A percentile compares a stretch with the other conserved stretches of the same genome.
phyloP scores from a whole-genome alignment of 2,113 vertebrate species.

The Pitta sordida region DNA sequence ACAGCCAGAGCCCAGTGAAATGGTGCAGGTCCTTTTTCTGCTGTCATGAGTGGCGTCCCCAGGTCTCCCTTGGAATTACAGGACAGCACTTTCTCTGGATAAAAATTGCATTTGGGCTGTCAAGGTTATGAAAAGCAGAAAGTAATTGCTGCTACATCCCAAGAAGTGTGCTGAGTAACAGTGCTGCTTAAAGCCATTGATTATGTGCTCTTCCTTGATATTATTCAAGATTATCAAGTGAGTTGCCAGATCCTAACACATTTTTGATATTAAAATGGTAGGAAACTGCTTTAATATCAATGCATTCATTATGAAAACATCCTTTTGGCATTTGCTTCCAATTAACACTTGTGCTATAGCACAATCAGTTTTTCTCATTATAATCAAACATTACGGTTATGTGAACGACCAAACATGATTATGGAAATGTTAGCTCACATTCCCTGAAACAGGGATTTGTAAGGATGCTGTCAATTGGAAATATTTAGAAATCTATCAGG shows the following conservation, averaged over 20 bases:
- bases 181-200: not conserved
- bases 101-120: not conserved
- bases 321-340: constrained; percentile 38
- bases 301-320: not conserved
- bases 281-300: not conserved
- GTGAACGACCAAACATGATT: not conserved
- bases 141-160: not conserved
- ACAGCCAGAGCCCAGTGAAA: not conserved
- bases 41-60: not conserved
- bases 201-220: not conserved
- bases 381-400: not conserved
- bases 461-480: constrained; percentile 13
- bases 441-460: not conserved
- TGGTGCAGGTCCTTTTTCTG: not conserved
- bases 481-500: constrained; percentile 25
- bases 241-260: not conserved
- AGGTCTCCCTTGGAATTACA: not conserved
- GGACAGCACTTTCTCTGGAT: not conserved
- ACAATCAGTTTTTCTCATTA: not conserved
- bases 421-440: not conserved
- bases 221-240: not conserved
- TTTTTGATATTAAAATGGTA: constrained; percentile 19
- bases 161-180: not conserved
- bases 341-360: not conserved
- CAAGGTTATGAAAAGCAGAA: not conserved